These are phyloP conservation scores for Nanorana parkeri DNA, from an alignment of 2,113 vertebrate genomes.

Conservation along the genomic window DNA sequence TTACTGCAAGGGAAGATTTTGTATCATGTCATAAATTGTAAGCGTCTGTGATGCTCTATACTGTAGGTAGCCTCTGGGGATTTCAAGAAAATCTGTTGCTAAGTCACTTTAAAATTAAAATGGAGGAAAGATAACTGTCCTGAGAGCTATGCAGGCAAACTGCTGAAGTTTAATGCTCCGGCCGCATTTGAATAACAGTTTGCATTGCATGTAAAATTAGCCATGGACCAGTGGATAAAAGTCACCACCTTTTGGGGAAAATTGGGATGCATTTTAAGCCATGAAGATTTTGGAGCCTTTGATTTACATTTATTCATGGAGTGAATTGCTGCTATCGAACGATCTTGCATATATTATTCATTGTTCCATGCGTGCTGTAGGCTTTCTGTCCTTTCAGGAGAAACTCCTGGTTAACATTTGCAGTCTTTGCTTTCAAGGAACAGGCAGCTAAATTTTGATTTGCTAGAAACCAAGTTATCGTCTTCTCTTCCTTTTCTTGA, in stretches of 20 bases:
- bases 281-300: slow-evolving; percentile 70
- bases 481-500: not conserved
- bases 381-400: slow-evolving; percentile 57
- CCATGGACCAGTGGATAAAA: slow-evolving; percentile 73
- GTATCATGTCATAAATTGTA: slow-evolving; percentile 78
- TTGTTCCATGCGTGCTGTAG: slow-evolving; percentile 66
- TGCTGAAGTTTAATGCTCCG: slow-evolving; percentile 64
- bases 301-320: slow-evolving; percentile 64
- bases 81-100: slow-evolving; percentile 78
- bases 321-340: slow-evolving; percentile 70
- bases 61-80: slow-evolving; percentile 75
- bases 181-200: slow-evolving; percentile 74
- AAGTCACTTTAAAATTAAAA: slow-evolving; percentile 86
- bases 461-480: slow-evolving; percentile 36
- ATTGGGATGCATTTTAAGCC: slow-evolving; percentile 78
- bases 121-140: slow-evolving; percentile 72
- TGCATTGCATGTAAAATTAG: slow-evolving; percentile 79
- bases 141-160: slow-evolving; percentile 72
- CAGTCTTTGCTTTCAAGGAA: slow-evolving; percentile 16
- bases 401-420: slow-evolving; percentile 46
- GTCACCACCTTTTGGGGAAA: slow-evolving; percentile 75
- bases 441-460: slow-evolving; percentile 35
- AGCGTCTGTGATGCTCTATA: slow-evolving; percentile 72
- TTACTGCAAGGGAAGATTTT: slow-evolving; percentile 77
- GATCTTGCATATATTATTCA: slow-evolving; percentile 68